Evolutionary conservation across 2,113 vertebrate genomes (phyloP), one percentile per base, ranked within the genome.

Genomic region (Opisthocomus hoazin): DNA sequence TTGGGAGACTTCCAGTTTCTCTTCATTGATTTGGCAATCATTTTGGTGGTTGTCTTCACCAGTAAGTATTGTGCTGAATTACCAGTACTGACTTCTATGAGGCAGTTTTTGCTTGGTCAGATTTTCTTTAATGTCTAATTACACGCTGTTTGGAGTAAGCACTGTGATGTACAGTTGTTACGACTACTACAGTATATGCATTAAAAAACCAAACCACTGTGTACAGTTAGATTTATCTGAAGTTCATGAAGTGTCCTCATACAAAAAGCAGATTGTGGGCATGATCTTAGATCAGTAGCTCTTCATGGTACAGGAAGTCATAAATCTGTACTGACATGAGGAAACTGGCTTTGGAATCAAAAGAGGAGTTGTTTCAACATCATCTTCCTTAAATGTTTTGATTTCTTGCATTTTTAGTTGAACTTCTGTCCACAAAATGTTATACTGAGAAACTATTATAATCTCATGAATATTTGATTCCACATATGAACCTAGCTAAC

Each of bases 1-100:
- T 97, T 99, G 60, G 99, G 99, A 94, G 99, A 99, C 68, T 99
- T 99, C 94, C 99, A 99, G 98, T 99, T 99, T 97, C 99, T 99
- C 95, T 99, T 99, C 96, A 99, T 99, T 45, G 99, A 99, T 95
- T 98, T 99, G 91, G 99, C 98, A 88, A 99, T 99, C 98, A 99
- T 99, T 96, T 97, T 99, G 93, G 96, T 99, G 48, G 98, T 99
- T 91, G 99, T 99, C 78, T 99, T 99, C 96, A 99, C 99, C 89
- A 99, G 99, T 99, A 97, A 99, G 99, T 99, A 94, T 90, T 86
- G 15, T 50, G 36, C 27, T 90, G 51, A 87, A 60, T 86, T 86
- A 54, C 12, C 26, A 2, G 51, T 80, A 13, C 20, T 90, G 63
- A 46, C 63, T 90, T 93, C 41, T 74, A 9, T 50, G 24, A 71